These are phyloP conservation scores for Isurus oxyrinchus DNA, from an alignment of 2,113 vertebrate species.

Conservation along the genomic window DNA sequence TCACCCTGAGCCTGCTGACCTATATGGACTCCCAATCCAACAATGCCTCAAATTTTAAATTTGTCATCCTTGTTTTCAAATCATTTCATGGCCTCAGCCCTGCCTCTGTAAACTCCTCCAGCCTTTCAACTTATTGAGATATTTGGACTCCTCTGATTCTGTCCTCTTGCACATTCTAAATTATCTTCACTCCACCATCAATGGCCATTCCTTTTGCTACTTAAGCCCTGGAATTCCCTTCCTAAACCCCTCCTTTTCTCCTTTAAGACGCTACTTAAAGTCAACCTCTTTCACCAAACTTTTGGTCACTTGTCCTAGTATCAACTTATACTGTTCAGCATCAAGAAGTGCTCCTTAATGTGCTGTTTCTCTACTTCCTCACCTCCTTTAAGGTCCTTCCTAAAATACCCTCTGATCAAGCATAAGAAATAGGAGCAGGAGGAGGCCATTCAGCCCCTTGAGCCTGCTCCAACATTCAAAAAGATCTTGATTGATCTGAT, in stretches of 20 bases:
- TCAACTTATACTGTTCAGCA: too few species aligned
- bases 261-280: too few species aligned
- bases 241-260: too few species aligned
- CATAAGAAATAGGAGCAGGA: too few species aligned
- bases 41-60: too few species aligned
- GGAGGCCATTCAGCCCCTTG: too few species aligned
- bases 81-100: not conserved
- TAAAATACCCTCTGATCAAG: not conserved
- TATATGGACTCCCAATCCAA: too few species aligned
- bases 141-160: not conserved
- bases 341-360: not conserved
- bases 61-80: not conserved
- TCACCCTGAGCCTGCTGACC: too few species aligned
- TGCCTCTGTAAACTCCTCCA: not conserved
- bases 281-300: too few species aligned
- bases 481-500: too few species aligned
- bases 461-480: too few species aligned
- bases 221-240: not conserved
- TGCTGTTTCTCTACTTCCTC: not conserved
- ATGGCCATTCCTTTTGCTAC: not conserved
- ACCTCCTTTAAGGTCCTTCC: not conserved
- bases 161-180: not conserved
- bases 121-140: not conserved
- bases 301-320: too few species aligned
- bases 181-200: not conserved